phyloP scores from a whole-genome alignment of 2,888 invertebrate genomes.

The Nomada fabriciana region DNA sequence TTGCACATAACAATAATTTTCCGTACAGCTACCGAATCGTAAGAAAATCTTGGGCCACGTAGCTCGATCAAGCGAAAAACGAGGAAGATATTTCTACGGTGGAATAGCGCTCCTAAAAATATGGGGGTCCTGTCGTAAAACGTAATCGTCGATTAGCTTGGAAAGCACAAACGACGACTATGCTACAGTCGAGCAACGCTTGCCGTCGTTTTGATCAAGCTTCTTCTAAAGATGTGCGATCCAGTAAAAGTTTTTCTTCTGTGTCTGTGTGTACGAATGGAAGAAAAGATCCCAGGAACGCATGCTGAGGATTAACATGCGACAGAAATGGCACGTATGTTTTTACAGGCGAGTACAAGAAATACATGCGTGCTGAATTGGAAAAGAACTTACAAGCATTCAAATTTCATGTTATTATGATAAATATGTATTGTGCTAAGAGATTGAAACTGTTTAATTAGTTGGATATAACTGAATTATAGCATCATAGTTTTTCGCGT shows the following conservation, averaged over 20 bases:
- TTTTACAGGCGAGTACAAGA: no score
- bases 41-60: conserved; percentile 48
- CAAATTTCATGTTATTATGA: no score
- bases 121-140: conserved; percentile 75
- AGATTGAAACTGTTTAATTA: no score
- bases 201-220: conserved; percentile 22
- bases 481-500: no score
- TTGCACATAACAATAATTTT: conserved; percentile 41
- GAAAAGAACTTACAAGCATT: no score
- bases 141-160: conserved; percentile 76
- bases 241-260: conserved; percentile 24
- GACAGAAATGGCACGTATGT: no score
- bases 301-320: no score
- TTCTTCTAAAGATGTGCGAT: conserved; percentile 14
- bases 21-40: conserved; percentile 4
- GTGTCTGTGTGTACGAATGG: neutral
- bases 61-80: conserved; percentile 32
- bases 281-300: no score
- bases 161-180: conserved; percentile 51
- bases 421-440: no score
- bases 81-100: conserved; percentile 48
- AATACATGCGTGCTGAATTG: no score
- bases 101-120: conserved; percentile 76
- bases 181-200: conserved; percentile 31
- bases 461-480: no score